Evolutionary conservation across 2,888 invertebrate genomes (phyloP), one percentile per base, ranked within the genome.

Genomic region (Agrilus biguttatus): DNA sequence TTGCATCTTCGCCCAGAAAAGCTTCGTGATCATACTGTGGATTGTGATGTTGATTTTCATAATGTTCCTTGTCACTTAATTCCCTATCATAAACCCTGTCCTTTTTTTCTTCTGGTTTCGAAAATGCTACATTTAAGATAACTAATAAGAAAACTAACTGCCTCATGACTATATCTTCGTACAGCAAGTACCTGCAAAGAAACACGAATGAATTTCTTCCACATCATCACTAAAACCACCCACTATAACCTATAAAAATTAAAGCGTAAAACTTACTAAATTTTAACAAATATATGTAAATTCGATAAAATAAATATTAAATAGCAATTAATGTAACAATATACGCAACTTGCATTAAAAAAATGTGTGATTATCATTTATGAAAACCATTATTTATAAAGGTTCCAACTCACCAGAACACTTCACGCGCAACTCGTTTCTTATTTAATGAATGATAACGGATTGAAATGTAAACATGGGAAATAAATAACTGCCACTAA

Each of bases 1-100:
- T 88, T 0, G 96, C 90, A 53, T 81, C 80, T 60, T 92, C 89
- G 0, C 97, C 97, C 10, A 98, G 72, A 63, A 98, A 97, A 1
- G 95, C 93, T 61, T 97, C 96, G 60, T 97, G 97, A 60, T 97
- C 97, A 62, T 88, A 97, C 51, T 91, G 87, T 40, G 80, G 70
- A 64, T 96, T 88, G 56, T 91, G 91, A 47, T 84, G 78, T 21
- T 80, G 83, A 50, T 83, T 78, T 49, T 77, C 73, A 55, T 77
- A 89, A 60, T 95, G 93, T 49, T 85, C 81, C 42, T 79, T 74
- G 49, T 86, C 80, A 49, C 83, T 83, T 5, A 90, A 70, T 53
- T 80, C 77, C 59, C 83, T 71, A 50, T 83, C 78, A 55, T 78
- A 65, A 14, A 80, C 67, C 45, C 79, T 68, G 47, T 78, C 77